Percentiles rank a stretch among this genome's conserved stretches.
Evolutionary conservation across 2,113 vertebrate species (phyloP).

Genomic region (Pollimyrus isidori): DNA sequence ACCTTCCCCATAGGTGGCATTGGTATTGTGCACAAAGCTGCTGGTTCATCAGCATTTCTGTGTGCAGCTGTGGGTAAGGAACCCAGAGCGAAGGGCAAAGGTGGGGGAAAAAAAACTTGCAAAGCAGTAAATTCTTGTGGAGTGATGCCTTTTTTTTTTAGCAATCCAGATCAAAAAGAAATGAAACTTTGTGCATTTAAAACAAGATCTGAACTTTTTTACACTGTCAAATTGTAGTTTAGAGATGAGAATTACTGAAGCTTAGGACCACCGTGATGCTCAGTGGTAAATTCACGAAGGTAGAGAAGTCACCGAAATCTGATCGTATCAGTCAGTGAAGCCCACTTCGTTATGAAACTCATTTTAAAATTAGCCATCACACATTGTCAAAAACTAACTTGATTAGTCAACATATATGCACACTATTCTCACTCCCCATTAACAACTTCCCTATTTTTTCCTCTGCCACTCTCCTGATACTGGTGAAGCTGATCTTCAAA

Average conservation of each 20-base stretch:
- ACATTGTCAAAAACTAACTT: neutral
- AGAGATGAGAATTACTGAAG: neutral
- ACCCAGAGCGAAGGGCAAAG: neutral
- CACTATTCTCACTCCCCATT: neutral
- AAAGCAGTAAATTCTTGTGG: neutral
- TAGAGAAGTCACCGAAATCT: neutral
- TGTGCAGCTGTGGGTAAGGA: neutral
- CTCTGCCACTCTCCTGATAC: neutral
- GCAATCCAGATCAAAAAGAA: neutral
- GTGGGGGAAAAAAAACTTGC: neutral
- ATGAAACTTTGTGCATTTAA: neutral
- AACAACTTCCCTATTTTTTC: neutral
- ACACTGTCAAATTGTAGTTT: neutral
- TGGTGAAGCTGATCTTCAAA: neutral
- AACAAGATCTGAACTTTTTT: neutral
- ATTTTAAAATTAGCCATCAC: neutral
- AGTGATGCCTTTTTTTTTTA: neutral
- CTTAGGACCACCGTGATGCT: neutral
- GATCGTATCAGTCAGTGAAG: neutral
- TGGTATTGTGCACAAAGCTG: neutral
- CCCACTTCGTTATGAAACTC: neutral
- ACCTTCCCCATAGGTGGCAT: neutral
- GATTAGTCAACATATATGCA: neutral
- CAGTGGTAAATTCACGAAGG: neutral
- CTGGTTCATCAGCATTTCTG: neutral